These are phyloP conservation scores for Haliclona indistincta DNA, from an alignment of 37 sponge, comb jelly and placozoan genomes.

Conservation along the genomic window DNA sequence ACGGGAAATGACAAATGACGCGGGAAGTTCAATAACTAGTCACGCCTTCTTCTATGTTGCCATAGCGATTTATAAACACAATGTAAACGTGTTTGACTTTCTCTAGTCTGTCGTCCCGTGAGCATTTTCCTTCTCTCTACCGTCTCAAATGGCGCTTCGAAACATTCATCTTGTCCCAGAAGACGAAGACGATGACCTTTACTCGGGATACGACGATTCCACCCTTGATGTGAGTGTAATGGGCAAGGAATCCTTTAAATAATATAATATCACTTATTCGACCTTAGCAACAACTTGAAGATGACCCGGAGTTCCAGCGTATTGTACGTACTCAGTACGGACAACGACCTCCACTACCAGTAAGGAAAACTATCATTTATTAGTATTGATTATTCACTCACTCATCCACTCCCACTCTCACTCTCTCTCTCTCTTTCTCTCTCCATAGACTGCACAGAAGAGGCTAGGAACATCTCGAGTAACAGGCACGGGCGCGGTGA, in stretches of 20 bases:
- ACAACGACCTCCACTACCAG: slow-evolving; percentile 76
- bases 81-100: no score
- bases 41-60: no score
- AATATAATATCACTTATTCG: neutral
- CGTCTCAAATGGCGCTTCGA: slow-evolving; percentile 17
- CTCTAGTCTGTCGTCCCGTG: no score
- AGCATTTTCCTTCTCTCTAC: neutral
- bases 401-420: no score
- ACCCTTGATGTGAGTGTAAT: slow-evolving; percentile 45
- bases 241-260: no score
- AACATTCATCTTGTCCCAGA: slow-evolving; percentile 84
- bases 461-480: neutral
- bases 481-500: neutral
- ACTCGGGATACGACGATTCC: slow-evolving; percentile 76
- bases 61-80: no score
- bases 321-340: slow-evolving; percentile 91
- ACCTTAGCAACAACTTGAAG: slow-evolving; percentile 74
- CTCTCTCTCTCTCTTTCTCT: no score
- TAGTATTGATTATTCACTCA: neutral
- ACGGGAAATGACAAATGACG: no score
- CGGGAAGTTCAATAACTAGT: no score
- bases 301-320: slow-evolving; percentile 89
- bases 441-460: no score
- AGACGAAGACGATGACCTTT: slow-evolving; percentile 83
- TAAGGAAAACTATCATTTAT: neutral